A percentile compares a stretch with the other conserved stretches of the same genome.
Evolutionary conservation across 2,888 invertebrate genomes (phyloP).

Genomic region (Leucozona laternaria): DNA sequence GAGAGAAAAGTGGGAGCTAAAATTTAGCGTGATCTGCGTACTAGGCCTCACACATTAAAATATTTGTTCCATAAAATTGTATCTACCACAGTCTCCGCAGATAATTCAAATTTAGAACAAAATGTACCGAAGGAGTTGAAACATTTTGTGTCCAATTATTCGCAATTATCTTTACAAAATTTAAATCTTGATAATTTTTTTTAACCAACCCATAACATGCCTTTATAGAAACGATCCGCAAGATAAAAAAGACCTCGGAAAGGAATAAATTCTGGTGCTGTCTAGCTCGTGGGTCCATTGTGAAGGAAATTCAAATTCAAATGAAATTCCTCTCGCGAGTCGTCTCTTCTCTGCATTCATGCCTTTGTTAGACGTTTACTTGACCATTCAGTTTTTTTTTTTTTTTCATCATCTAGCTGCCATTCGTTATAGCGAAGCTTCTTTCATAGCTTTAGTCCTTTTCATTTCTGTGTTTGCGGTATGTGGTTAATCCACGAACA

Average conservation of each 20-base stretch:
- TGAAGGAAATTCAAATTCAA: constrained; percentile 73
- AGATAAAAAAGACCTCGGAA: constrained; percentile 64
- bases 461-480: constrained; percentile 63
- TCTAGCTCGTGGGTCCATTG: constrained; percentile 53
- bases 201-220: not conserved
- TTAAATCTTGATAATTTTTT: no score
- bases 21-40: no score
- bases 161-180: no score
- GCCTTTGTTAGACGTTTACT: constrained; percentile 36
- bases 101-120: no score
- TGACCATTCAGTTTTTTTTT: constrained; percentile 5
- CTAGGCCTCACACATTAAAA: no score
- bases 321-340: constrained; percentile 69
- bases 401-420: constrained; percentile 4
- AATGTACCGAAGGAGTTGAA: no score
- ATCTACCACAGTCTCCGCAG: no score
- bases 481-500: constrained; percentile 49
- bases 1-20: no score
- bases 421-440: constrained; percentile 38
- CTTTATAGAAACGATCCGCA: constrained; percentile 2
- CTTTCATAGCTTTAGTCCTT: constrained; percentile 35
- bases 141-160: no score
- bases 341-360: constrained; percentile 22
- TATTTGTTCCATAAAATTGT: no score
- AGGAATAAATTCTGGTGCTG: constrained; percentile 60